A percentile compares a stretch with the other conserved stretches of the same genome.
These are phyloP conservation scores for Petrocephalus schoutedeni DNA, from an alignment of 2,797 vertebrate genomes.

Conservation along the genomic window DNA sequence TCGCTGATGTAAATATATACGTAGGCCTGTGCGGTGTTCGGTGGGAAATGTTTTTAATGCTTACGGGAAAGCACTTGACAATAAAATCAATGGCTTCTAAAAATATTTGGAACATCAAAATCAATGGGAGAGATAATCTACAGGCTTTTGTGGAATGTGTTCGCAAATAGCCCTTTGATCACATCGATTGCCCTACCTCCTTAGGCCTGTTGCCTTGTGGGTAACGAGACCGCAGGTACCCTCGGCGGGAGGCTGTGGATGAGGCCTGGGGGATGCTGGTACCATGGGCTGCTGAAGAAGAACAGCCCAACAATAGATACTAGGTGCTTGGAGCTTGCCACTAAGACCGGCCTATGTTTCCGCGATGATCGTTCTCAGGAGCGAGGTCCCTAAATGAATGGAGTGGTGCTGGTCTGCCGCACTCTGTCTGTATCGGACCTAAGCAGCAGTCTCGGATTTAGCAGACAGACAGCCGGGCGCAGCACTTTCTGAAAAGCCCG, in stretches of 20 bases:
- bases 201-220: slow-evolving; percentile 42
- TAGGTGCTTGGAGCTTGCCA: background rate
- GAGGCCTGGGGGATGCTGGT: no score
- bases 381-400: background rate
- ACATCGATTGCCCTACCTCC: slow-evolving; percentile 50
- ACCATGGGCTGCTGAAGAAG: background rate
- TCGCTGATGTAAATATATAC: slow-evolving; percentile 21
- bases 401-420: background rate
- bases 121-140: slow-evolving; percentile 62
- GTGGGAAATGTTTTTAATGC: slow-evolving; percentile 47
- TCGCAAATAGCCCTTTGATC: slow-evolving; percentile 65
- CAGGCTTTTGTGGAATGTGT: slow-evolving; percentile 52
- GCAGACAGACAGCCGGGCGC: background rate
- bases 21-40: slow-evolving; percentile 23
- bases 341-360: background rate
- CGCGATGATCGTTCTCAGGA: background rate
- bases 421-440: background rate
- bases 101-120: slow-evolving; percentile 65
- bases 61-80: slow-evolving; percentile 61
- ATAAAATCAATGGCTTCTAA: slow-evolving; percentile 68
- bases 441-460: background rate
- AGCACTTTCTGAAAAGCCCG: slow-evolving; percentile 38
- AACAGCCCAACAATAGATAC: background rate
- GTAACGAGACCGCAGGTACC: slow-evolving; percentile 34
- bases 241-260: background rate